Evolutionary conservation across 2,797 vertebrate species (phyloP).

Genomic region (Steatocranus sp.): DNA sequence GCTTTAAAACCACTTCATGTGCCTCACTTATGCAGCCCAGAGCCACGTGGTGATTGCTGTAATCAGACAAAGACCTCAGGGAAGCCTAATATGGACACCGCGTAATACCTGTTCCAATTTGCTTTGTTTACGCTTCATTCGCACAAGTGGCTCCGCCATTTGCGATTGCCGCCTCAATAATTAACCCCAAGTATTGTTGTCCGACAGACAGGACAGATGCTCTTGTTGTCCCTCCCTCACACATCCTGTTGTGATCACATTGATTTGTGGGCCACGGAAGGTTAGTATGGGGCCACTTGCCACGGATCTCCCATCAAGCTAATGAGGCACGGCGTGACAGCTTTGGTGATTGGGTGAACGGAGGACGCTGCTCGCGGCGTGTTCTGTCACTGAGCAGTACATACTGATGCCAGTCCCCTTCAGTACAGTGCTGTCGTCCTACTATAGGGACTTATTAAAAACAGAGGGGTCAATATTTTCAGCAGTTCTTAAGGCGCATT

Average conservation of each 20-base stretch:
- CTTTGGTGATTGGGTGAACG: constrained; percentile 46
- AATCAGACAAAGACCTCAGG: constrained; percentile 63
- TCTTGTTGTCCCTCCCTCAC: not conserved
- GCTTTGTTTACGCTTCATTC: constrained; percentile 65
- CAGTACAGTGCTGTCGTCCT: not conserved
- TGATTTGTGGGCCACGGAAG: constrained; percentile 60
- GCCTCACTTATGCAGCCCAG: constrained; percentile 46
- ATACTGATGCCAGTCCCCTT: not conserved
- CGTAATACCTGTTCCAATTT: constrained; percentile 64
- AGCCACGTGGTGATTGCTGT: constrained; percentile 60
- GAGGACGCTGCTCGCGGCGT: constrained; percentile 32
- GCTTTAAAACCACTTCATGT: constrained; percentile 71
- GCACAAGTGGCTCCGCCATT: constrained; percentile 48
- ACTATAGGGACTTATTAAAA: constrained; percentile 18
- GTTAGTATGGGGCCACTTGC: constrained; percentile 36
- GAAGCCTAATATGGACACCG: constrained; percentile 40
- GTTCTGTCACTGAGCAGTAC: constrained; percentile 36
- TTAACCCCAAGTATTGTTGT: constrained; percentile 53
- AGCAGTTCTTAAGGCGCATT: not conserved
- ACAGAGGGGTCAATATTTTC: not conserved
- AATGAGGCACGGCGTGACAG: constrained; percentile 62
- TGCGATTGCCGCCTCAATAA: constrained; percentile 55
- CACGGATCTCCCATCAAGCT: constrained; percentile 66
- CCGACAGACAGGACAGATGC: constrained; percentile 4
- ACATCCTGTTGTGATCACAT: constrained; percentile 45